Evolutionary conservation across 2,113 vertebrate species (phyloP), one percentile per base, ranked within the genome.

Genomic region (Pangasianodon gigas): DNA sequence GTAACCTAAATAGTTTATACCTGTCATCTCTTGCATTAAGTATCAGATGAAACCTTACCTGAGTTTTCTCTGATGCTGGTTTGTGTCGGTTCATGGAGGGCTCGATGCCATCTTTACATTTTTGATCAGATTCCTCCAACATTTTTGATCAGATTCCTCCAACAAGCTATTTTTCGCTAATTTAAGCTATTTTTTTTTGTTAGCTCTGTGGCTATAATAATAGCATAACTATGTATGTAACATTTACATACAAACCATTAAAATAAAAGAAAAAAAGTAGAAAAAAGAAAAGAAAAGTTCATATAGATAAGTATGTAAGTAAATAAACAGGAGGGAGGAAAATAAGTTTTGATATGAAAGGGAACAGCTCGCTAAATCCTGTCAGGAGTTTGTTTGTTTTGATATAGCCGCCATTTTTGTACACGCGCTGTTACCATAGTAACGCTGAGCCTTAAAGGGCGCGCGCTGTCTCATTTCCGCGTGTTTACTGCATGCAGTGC

Each of bases 61-160:
- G 96, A 14, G 95, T 94, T 85, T 93, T 94, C 41, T 92, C 94
- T 58, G 95, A 95, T 21, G 95, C 89, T 0, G 96, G 94, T 80
- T 92, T 94, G 90, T 95, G 95, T 52, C 94, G 91, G 90, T 92
- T 91, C 77, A 94, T 91, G 7, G 90, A 83, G 6, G 94, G 93
- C 41, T 95, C 95, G 37, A 51, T 85, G 10, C 26, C 90, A 2
- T 56, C n/a, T 0, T n/a, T 9, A 56, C 82, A 29, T 10, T 82
- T 56, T 9, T 69, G 51, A 13, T 91, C 92, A 8, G 79, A 65
- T 74, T 94, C 92, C n/a, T 93, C 84, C 37, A 1, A 56, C 82
- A 29, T 10, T 82, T 56, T 9, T 69, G 51, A 10, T 91, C 92
- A 8, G 79, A 65, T 74, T 94, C 92, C n/a, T 93, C 84, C 93